Conservation (phyloP, 2,797 vertebrate genomes). For the Cyclopterus lumpus region DNA sequence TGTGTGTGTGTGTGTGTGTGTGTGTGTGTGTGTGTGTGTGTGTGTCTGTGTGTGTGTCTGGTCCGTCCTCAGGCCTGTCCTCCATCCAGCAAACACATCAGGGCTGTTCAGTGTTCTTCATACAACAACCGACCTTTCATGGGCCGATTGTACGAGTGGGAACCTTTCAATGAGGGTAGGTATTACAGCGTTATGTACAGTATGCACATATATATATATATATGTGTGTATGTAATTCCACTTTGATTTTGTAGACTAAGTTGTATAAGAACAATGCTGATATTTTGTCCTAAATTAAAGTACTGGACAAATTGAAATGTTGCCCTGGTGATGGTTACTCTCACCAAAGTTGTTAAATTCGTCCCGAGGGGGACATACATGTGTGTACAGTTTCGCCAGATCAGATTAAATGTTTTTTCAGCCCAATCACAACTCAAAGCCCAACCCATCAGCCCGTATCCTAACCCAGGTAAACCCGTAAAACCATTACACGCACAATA, state of each 20-base stretch:
- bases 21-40: slow-evolving; percentile 51
- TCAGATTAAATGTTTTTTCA: not conserved
- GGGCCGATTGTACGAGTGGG: slow-evolving; percentile 96
- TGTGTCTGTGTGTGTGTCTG: slow-evolving; percentile 47
- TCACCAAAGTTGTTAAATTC: not conserved
- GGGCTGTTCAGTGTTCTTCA: slow-evolving; percentile 92
- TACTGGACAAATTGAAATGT: not conserved
- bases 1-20: slow-evolving; percentile 23
- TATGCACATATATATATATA: not conserved
- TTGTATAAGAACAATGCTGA: not conserved
- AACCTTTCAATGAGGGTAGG: slow-evolving; percentile 94
- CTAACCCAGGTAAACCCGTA: not conserved
- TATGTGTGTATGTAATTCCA: not conserved
- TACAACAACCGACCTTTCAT: slow-evolving; percentile 96
- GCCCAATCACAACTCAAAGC: not conserved
- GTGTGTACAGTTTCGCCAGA: not conserved
- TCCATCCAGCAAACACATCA: slow-evolving; percentile 87
- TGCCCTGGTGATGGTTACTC: not conserved
- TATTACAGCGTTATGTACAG: not conserved
- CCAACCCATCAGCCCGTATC: not conserved
- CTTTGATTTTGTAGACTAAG: not conserved
- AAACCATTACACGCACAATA: not conserved
- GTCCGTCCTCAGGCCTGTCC: slow-evolving; percentile 84
- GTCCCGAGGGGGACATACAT: not conserved
- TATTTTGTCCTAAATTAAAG: not conserved